Base-by-base conservation (phyloP, 2,888 invertebrate genomes). In the Caprella mutica region DNA sequence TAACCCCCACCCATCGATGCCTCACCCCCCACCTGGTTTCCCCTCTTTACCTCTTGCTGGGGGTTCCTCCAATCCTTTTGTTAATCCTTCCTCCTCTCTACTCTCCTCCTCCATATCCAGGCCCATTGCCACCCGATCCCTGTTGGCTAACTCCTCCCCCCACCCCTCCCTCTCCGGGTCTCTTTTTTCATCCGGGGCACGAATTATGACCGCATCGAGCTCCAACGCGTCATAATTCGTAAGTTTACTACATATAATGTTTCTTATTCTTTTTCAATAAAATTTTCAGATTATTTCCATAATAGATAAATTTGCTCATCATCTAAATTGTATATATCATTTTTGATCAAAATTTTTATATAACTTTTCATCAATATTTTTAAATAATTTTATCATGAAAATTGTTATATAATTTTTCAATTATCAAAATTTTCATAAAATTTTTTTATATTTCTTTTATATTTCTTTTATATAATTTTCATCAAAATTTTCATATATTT, bases 41-140 rank as follows among this genome's bases (percentile, higher is more conserved):
- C n/a, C n/a, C n/a, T n/a, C n/a, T n/a, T n/a, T n/a, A n/a, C n/a
- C n/a, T n/a, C n/a, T n/a, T n/a, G 9, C 27, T 48, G 27, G 48
- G 48, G 48, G 27, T 48, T 26, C 48, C 48, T n/a, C n/a, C n/a
- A n/a, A n/a, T n/a, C n/a, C n/a, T n/a, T n/a, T n/a, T n/a, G n/a
- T n/a, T n/a, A n/a, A n/a, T n/a, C n/a, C 19, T 54, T 54, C 43
- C 60, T 52, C 24, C 51, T 51, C 29, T 60, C 60, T 52, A 26
- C 19, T 26, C 19, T 39, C 38, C 9, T 52, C 52, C n/a, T n/a
- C 52, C 8, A 46, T 55, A 17, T 42, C 43, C 30, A 43, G 21
- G 33, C 58, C 43, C 50, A 35, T 56, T 48, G 29, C 48, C 53
- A 56, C 62, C 56, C 9, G 62, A 56, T 29, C 55, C 56, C 21